Conservation (phyloP, 2,113 vertebrate genomes). For the Pedetes capensis region DNA sequence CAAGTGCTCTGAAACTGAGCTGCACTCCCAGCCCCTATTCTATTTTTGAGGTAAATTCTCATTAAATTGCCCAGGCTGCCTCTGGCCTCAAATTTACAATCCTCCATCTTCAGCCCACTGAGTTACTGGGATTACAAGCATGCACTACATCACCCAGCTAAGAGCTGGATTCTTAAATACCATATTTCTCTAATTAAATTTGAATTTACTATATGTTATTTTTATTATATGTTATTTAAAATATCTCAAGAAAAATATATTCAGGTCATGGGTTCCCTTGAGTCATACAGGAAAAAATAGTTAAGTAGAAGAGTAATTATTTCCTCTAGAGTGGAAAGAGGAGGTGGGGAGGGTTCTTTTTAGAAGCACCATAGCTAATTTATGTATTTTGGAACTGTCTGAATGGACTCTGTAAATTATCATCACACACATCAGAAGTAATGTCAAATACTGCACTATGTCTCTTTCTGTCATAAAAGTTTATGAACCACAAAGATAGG, state of each 20-base stretch:
- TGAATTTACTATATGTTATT: background rate
- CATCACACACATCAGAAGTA: background rate
- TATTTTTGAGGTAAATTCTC: no score
- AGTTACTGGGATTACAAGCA: no score
- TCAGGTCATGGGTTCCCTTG: background rate
- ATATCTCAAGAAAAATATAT: slow-evolving; percentile 17
- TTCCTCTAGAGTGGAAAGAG: slow-evolving; percentile 6
- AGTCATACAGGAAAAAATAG: background rate
- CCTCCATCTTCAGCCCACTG: no score
- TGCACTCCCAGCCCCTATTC: no score
- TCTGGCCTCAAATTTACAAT: no score
- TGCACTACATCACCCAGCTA: no score
- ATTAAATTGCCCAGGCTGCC: no score
- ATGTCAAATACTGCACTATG: background rate
- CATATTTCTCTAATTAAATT: slow-evolving; percentile 51
- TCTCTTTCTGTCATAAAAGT: slow-evolving; percentile 49
- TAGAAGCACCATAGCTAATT: slow-evolving; percentile 15
- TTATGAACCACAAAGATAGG: slow-evolving; percentile 35
- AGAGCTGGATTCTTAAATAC: slow-evolving; percentile 23
- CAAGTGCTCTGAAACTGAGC: no score
- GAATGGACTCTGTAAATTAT: slow-evolving; percentile 37
- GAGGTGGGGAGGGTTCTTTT: background rate
- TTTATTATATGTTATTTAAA: slow-evolving; percentile 51
- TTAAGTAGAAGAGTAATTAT: background rate
- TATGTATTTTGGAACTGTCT: slow-evolving; percentile 21